Base-by-base conservation (phyloP, 1,140 invertebrate genomes). In the Cardiocondyla obscurior region DNA sequence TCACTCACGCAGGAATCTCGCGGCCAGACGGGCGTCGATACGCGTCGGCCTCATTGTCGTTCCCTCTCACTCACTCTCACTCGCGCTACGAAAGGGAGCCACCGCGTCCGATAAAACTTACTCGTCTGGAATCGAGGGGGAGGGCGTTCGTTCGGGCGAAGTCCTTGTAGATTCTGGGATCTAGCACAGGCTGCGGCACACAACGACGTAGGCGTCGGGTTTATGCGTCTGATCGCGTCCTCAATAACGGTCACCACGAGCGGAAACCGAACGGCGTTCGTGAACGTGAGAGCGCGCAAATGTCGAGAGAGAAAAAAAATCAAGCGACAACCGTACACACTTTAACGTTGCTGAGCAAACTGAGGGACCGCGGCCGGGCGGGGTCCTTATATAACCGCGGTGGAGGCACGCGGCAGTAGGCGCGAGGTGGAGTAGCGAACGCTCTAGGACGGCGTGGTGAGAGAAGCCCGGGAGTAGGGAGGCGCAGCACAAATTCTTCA, bases 381-480 rank as follows among this genome's bases (percentile, higher is more conserved):
- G 30, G 67, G 49, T 16, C 58, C 82, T 90, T 90, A 77, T 90
- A 90, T 90, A 76, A 85, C 58, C 25, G 33, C 79, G 67, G 74
- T 70, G 46, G 42, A 12, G 39, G 7, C n/a, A n/a, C n/a, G n/a
- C 74, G 62, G 74, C 74, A n/a, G 46, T 85, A 82, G 79, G 84
- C 55, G 16, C 8, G 42, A 42, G 77, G 16, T 44, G 22, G 55
- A 10, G 22, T n/a, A n/a, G n/a, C n/a, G n/a, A n/a, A n/a, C n/a
- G n/a, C n/a, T n/a, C n/a, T n/a, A 0, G 22, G 2, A 10, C 0
- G 8, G 12, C 44, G 44, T 7, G 30, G 62, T 33, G 74, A 6
- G 25, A 5, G 12, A 12, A 5, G 30, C 8, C 3, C 10, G 14
- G 22, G 22, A 25, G 81, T 22, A 82, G 70, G 55, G 28, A 16